phyloP scores from a whole-genome alignment of 2,888 invertebrate genomes.

The Lycaena phlaeas region DNA sequence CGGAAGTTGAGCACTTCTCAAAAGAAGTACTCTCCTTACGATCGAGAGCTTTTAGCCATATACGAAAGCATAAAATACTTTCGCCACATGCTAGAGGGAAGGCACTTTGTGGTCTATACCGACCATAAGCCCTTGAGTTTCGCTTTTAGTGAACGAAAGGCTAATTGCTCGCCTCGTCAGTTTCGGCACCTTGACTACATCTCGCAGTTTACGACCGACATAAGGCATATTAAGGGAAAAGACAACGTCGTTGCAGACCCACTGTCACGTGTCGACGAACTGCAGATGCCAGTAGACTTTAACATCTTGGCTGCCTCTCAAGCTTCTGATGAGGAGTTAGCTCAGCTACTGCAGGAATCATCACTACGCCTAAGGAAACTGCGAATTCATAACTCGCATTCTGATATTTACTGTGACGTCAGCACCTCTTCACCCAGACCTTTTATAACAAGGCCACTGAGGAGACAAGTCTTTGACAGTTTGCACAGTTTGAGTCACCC shows the following conservation, averaged over 20 bases:
- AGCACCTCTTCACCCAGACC: neutral
- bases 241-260: neutral
- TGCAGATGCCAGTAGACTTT: neutral
- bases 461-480: too few relatives aligned
- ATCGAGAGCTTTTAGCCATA: neutral
- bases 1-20: neutral
- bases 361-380: neutral
- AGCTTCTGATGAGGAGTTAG: neutral
- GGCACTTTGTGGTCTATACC: neutral
- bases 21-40: constrained; percentile 1
- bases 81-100: neutral
- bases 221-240: neutral
- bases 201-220: neutral
- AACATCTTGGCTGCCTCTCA: neutral
- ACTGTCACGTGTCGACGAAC: neutral
- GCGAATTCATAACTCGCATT: neutral
- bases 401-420: constrained; percentile 1
- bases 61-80: too few relatives aligned
- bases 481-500: too few relatives aligned
- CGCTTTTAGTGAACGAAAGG: neutral
- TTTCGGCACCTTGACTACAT: neutral
- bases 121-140: constrained; percentile 1
- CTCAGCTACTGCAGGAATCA: neutral
- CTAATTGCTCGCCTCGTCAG: neutral
- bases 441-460: neutral